Conservation (phyloP, 2,797 vertebrate species). For the Psittacula derbiana region DNA sequence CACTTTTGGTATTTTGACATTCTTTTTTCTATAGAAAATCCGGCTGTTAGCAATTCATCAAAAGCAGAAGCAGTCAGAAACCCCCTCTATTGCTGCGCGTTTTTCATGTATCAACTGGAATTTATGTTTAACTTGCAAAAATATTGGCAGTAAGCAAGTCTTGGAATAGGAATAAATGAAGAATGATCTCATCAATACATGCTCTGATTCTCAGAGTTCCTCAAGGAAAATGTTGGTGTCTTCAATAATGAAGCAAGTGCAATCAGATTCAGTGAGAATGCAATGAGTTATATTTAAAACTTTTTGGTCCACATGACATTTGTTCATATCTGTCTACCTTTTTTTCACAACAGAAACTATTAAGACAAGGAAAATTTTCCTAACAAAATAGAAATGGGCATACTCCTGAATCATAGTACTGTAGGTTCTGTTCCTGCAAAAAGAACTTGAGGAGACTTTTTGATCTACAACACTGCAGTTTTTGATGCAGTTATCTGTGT, state of each 20-base stretch:
- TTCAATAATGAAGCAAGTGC: neutral
- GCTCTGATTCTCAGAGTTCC: neutral
- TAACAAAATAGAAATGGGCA: neutral
- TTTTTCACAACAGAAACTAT: neutral
- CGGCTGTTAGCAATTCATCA: neutral
- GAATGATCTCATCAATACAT: neutral
- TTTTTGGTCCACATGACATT: neutral
- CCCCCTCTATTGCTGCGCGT: neutral
- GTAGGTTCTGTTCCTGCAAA: neutral
- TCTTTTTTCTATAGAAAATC: neutral
- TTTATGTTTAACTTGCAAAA: neutral
- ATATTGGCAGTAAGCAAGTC: neutral
- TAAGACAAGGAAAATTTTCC: neutral
- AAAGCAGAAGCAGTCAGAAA: neutral
- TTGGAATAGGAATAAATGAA: neutral
- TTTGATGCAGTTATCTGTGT: neutral
- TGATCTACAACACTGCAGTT: neutral
- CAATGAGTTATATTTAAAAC: neutral
- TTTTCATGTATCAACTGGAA: neutral
- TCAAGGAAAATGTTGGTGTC: neutral
- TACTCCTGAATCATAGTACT: neutral
- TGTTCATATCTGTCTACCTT: neutral
- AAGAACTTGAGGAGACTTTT: neutral
- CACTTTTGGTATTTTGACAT: neutral
- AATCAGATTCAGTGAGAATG: neutral